Base-by-base conservation (phyloP, 2,113 vertebrate genomes). In the Crypturellus undulatus region DNA sequence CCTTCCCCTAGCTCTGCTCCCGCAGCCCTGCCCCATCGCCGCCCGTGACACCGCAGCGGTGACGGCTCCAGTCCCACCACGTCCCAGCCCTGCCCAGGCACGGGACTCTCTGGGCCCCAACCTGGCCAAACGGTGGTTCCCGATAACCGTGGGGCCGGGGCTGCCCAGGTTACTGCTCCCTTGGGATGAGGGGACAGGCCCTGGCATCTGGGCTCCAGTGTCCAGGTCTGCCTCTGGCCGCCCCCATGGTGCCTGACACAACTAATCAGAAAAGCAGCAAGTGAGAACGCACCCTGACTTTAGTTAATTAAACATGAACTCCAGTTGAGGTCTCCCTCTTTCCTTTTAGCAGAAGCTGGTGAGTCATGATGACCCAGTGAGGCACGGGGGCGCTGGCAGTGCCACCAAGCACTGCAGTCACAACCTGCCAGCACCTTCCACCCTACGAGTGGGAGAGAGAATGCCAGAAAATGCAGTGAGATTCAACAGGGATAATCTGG, bases 141-240 rank as follows among this genome's bases (percentile, higher is more conserved):
- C 0, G 0, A 14, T 25, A 8, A 13, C 5, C 19, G 4, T 0
- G 2, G 10, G 13, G 2, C 28, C 68, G 63, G 6, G 16, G 16
- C 26, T 58, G n/a, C 36, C 3, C 1, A 28, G 52, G 25, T 13
- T 13, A 8, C 52, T 16, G 25, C 12, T 26, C 26, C 52, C 26
- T 26, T 14, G 10, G 52, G 14, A 11, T 28, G 6, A 26, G 52
- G 52, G 52, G 12, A 54, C 24, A 22, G 47, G 16, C 20, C 14
- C 43, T 45, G 43, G 43, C 15, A 7, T 45, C 13, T 16, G 7
- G 52, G 52, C 25, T 26, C 52, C 28, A 13, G 52, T 8, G 52
- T 14, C 54, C 13, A 25, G 51, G 24, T 25, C 51, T 54, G 51
- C 25, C 51, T 26, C 51, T 54, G 51, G 25, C 21, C 24, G 13